Percentiles rank a stretch among this genome's conserved stretches.
phyloP scores from a whole-genome alignment of 2,888 invertebrate genomes.

The Macrosoma leucophasiata region DNA sequence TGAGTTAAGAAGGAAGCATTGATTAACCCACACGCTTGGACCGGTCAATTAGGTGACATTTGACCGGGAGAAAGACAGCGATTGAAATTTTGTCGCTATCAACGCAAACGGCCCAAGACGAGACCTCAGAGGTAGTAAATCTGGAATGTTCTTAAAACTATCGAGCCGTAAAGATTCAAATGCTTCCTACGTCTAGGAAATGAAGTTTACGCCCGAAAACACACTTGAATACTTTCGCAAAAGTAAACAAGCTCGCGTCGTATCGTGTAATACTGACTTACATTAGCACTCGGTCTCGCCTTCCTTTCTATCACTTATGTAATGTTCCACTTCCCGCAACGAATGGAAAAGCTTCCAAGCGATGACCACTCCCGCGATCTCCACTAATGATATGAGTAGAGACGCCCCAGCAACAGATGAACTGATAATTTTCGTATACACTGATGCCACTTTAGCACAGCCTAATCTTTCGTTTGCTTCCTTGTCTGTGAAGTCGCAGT shows the following conservation, averaged over 20 bases:
- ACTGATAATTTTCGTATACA: conserved; percentile 67
- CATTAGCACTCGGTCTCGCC: conserved; percentile 66
- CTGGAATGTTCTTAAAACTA: conserved; percentile 6
- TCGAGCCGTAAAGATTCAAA: conserved; percentile 38
- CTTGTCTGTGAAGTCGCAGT: conserved; percentile 66
- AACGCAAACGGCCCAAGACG: too few relatives aligned
- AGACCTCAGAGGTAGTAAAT: too few relatives aligned
- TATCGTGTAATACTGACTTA: conserved; percentile 33
- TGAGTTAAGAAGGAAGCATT: too few relatives aligned
- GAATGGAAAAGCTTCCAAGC: conserved; percentile 63
- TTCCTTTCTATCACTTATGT: conserved; percentile 63
- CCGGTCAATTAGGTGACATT: too few relatives aligned
- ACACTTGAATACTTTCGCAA: too few relatives aligned
- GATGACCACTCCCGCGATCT: conserved; percentile 53
- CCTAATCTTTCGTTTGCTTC: conserved; percentile 67
- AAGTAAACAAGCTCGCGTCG: too few relatives aligned
- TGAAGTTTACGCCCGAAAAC: conserved; percentile 40
- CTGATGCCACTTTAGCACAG: conserved; percentile 69
- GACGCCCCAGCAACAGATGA: conserved; percentile 64
- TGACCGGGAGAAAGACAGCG: too few relatives aligned
- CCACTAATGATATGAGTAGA: conserved; percentile 51
- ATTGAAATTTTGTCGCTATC: too few relatives aligned
- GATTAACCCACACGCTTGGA: too few relatives aligned
- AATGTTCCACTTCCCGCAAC: conserved; percentile 64
- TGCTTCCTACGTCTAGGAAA: conserved; percentile 50